Conservation (phyloP, 2,797 vertebrate genomes). For the Channallabes apus region DNA sequence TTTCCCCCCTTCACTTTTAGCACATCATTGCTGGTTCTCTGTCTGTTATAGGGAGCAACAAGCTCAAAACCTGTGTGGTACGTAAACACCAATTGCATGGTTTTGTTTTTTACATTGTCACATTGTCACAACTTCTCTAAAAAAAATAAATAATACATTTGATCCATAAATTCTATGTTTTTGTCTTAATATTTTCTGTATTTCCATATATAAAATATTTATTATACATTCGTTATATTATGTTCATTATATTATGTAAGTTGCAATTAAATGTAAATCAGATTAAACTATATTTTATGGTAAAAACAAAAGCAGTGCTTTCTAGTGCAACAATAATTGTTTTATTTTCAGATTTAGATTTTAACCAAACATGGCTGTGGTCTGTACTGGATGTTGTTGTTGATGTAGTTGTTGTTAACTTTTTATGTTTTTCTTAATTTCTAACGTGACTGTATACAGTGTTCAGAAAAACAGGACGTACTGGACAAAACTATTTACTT, state of each 20-base stretch:
- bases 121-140: too few species aligned
- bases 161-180: too few species aligned
- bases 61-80: neutral
- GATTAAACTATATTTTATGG: neutral
- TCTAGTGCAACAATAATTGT: neutral
- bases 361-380: neutral
- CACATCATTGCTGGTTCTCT: constrained; percentile 19
- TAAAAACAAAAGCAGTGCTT: neutral
- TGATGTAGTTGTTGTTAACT: neutral
- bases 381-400: neutral
- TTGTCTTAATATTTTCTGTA: too few species aligned
- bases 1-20: neutral
- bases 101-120: too few species aligned
- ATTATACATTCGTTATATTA: too few species aligned
- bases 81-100: neutral
- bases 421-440: neutral
- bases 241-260: too few species aligned
- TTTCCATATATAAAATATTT: too few species aligned
- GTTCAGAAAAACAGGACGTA: too few species aligned
- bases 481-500: too few species aligned
- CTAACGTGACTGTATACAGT: too few species aligned
- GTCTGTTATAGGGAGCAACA: neutral
- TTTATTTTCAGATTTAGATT: neutral
- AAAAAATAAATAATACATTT: too few species aligned
- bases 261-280: neutral